These are phyloP conservation scores for Meleagris gallopavo DNA, from an alignment of 2,113 vertebrate species.

Conservation along the genomic window DNA sequence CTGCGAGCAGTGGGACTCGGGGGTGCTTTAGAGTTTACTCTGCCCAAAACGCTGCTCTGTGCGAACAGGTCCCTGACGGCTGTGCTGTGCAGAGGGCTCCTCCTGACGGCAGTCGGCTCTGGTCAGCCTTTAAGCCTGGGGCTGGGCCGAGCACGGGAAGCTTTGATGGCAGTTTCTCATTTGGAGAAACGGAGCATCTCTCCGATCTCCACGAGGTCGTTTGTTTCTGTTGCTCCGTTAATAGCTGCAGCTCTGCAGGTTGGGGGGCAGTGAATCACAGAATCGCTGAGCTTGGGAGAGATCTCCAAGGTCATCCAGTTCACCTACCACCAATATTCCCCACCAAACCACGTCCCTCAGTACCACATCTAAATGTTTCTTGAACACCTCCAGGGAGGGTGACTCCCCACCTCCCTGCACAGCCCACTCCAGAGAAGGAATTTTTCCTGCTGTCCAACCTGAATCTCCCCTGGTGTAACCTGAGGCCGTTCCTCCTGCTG, in stretches of 20 bases:
- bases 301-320: too few species aligned
- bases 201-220: background rate
- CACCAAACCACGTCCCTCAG: too few species aligned
- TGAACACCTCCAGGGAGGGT: too few species aligned
- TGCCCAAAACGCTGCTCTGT: background rate
- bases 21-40: background rate
- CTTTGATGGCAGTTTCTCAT: background rate
- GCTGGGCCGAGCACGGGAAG: background rate
- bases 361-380: too few species aligned
- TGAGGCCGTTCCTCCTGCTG: too few species aligned
- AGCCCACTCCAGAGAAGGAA: too few species aligned
- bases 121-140: background rate
- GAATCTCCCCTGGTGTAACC: too few species aligned
- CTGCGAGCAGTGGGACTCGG: accelerated
- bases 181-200: accelerated
- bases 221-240: background rate
- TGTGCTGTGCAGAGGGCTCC: background rate
- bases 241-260: background rate
- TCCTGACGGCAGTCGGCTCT: background rate
- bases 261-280: too few species aligned
- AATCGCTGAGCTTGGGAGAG: too few species aligned
- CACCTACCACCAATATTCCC: too few species aligned
- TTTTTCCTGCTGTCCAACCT: too few species aligned
- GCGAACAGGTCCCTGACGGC: background rate
- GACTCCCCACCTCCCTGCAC: too few species aligned